Conservation (phyloP, 2,797 vertebrate genomes). For the Thamnophis elegans region DNA sequence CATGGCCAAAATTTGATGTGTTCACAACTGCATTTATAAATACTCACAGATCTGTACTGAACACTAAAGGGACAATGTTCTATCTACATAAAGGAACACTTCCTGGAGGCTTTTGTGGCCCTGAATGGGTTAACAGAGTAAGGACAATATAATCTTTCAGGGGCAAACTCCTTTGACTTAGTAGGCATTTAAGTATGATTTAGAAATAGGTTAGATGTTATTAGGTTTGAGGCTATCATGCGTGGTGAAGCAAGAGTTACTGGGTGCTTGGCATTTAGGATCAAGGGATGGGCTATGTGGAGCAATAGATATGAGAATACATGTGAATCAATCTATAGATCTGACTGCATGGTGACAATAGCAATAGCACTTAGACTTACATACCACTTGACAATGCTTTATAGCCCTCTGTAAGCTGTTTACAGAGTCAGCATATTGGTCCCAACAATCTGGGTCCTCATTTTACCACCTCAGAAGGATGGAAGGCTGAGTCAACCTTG, state of each 20-base stretch:
- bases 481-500: no score
- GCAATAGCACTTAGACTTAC: no score
- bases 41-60: not conserved
- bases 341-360: not conserved
- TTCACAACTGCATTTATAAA: not conserved
- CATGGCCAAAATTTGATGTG: not conserved
- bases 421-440: no score
- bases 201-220: not conserved
- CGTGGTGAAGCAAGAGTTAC: not conserved
- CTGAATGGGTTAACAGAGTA: not conserved
- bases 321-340: not conserved
- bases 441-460: no score
- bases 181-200: not conserved
- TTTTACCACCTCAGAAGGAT: no score
- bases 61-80: not conserved
- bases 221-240: not conserved
- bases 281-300: not conserved
- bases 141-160: not conserved
- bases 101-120: not conserved
- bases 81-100: not conserved
- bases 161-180: not conserved
- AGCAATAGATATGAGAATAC: not conserved
- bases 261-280: not conserved
- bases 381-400: no score
- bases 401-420: no score